Percentiles rank a stretch among this genome's conserved stretches.
Conservation (phyloP, 2,888 invertebrate genomes). For the Dendrolimus houi region DNA sequence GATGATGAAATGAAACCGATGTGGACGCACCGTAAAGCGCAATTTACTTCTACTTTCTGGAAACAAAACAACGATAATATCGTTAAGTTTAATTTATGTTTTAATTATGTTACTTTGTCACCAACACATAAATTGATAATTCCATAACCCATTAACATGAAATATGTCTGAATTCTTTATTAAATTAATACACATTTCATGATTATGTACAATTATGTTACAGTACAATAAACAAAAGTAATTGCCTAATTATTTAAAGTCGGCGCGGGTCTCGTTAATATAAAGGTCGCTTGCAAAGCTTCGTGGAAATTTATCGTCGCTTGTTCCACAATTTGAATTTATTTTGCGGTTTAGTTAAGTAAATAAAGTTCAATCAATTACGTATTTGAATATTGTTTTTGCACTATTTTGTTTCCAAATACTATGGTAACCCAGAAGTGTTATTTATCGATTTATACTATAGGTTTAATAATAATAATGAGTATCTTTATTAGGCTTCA, state of each 20-base stretch:
- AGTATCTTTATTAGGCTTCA: too few species aligned
- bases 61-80: too few species aligned
- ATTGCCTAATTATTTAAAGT: slow-evolving; percentile 63
- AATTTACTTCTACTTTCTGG: too few species aligned
- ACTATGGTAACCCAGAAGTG: too few species aligned
- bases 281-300: slow-evolving; percentile 40
- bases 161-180: slow-evolving; percentile 15
- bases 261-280: slow-evolving; percentile 32
- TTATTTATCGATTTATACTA: too few species aligned
- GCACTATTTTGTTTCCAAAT: too few species aligned
- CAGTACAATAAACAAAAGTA: slow-evolving; percentile 55
- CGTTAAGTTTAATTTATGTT: too few species aligned
- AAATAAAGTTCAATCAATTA: slow-evolving; percentile 39
- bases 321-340: slow-evolving; percentile 33
- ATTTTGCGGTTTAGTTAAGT: slow-evolving; percentile 28
- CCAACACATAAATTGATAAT: too few species aligned
- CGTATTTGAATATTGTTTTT: slow-evolving; percentile 8
- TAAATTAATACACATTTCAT: slow-evolving; percentile 25
- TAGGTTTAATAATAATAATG: too few species aligned
- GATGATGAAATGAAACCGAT: too few species aligned
- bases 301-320: slow-evolving; percentile 49
- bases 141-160: slow-evolving; percentile 4
- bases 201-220: slow-evolving; percentile 40
- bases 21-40: too few species aligned
- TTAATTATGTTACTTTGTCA: too few species aligned